Evolutionary conservation across 2,888 invertebrate species (phyloP).

Genomic region (Litoditis marina): DNA sequence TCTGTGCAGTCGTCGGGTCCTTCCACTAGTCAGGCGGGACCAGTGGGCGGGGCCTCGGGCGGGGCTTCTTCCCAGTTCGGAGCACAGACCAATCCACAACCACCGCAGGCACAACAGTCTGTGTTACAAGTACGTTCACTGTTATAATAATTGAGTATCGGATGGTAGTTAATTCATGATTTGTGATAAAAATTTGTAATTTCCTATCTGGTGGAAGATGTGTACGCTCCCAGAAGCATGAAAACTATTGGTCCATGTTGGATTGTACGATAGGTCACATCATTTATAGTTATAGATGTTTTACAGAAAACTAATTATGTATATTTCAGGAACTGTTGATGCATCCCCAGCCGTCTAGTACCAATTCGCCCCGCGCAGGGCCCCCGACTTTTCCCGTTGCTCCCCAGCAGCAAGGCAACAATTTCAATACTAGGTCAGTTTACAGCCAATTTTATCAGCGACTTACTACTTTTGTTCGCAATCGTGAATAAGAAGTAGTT

Average conservation of each 20-base stretch:
- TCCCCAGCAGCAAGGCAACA: conserved; percentile 13
- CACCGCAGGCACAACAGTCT: not conserved
- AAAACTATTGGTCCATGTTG: not conserved
- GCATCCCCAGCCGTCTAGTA: conserved; percentile 28
- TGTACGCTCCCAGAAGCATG: not conserved
- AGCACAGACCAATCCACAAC: not conserved
- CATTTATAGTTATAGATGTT: too few relatives aligned
- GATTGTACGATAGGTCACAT: too few relatives aligned
- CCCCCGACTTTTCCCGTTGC: conserved; percentile 14
- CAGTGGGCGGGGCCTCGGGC: conserved; percentile 14
- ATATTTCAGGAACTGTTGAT: conserved; percentile 56
- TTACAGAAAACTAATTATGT: not conserved
- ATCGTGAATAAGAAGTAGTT: too few relatives aligned
- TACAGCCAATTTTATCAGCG: not conserved
- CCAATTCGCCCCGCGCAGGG: conserved; percentile 36
- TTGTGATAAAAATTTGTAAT: too few relatives aligned
- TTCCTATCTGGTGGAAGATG: not conserved
- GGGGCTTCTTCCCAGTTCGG: conserved; percentile 9
- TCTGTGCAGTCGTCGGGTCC: conserved; percentile 8
- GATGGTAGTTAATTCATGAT: too few relatives aligned
- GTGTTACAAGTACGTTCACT: conserved; percentile 17
- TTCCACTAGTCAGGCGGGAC: conserved; percentile 15
- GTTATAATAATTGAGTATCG: too few relatives aligned
- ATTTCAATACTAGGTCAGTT: conserved; percentile 19
- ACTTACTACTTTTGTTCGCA: too few relatives aligned